A percentile compares a stretch with the other conserved stretches of the same genome.
Conservation (phyloP, 1,140 invertebrate species). For the Arion vulgaris region DNA sequence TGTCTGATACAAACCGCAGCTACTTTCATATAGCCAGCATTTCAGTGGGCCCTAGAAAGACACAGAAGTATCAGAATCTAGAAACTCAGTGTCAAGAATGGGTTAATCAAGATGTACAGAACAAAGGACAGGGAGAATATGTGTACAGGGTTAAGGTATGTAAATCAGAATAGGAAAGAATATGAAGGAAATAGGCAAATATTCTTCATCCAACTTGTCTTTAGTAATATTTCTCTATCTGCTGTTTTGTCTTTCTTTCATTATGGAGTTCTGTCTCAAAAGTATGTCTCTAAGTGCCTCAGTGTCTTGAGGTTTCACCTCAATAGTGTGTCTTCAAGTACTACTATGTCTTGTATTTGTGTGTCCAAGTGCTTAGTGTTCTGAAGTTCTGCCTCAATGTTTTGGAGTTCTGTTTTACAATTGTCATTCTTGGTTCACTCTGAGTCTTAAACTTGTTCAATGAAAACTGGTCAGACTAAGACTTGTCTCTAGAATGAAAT, state of each 20-base stretch:
- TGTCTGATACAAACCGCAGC: conserved; percentile 81
- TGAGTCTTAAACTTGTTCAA: no score
- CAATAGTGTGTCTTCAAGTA: no score
- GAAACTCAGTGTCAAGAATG: conserved; percentile 71
- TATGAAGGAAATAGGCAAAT: neutral
- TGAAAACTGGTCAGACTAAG: no score
- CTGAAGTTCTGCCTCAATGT: no score
- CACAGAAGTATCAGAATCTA: conserved; percentile 71
- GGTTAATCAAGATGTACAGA: conserved; percentile 68
- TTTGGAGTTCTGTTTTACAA: no score
- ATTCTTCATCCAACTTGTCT: neutral
- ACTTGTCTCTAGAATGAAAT: no score
- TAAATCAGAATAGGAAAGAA: neutral
- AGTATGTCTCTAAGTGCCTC: no score
- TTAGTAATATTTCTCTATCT: neutral
- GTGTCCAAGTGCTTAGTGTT: no score
- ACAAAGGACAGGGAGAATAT: conserved; percentile 60
- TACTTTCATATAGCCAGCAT: conserved; percentile 80
- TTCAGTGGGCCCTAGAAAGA: conserved; percentile 69
- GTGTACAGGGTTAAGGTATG: conserved; percentile 78
- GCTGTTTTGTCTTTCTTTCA: conserved; percentile 3
- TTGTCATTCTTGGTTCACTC: no score
- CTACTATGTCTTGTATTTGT: no score
- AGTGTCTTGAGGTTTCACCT: no score
- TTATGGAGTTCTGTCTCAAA: neutral